phyloP scores from a whole-genome alignment of 2,888 invertebrate genomes.

The Leistus spinibarbis region DNA sequence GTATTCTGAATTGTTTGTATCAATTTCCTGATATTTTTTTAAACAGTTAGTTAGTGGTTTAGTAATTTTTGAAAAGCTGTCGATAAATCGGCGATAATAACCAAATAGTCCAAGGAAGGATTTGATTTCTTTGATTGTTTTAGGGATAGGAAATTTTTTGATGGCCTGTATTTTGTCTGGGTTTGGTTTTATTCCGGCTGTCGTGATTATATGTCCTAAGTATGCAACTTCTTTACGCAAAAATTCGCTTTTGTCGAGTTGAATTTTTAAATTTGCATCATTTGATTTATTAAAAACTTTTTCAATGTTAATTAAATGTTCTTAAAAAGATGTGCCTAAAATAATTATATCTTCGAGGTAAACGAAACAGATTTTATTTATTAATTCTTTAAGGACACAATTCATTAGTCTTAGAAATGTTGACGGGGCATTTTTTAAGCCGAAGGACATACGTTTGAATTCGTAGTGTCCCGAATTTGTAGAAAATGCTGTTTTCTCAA shows the following conservation, averaged over 20 bases:
- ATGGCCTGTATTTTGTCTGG: constrained; percentile 8
- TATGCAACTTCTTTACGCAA: not conserved
- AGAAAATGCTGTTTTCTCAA: constrained; percentile 38
- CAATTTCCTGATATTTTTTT: constrained; percentile 41
- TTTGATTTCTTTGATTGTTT: constrained; percentile 17
- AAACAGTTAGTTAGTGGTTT: constrained; percentile 42
- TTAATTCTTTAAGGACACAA: constrained; percentile 48
- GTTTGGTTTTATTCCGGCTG: not conserved
- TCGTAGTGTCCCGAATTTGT: constrained; percentile 37
- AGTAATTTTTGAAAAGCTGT: constrained; percentile 45
- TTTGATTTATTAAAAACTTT: constrained; percentile 23
- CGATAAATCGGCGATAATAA: constrained; percentile 51
- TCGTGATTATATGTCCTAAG: constrained; percentile 25
- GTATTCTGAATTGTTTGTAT: constrained; percentile 28
- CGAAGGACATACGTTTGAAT: constrained; percentile 40
- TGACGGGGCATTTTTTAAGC: constrained; percentile 39
- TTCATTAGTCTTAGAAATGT: constrained; percentile 41
- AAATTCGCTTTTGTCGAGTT: constrained; percentile 40
- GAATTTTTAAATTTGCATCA: constrained; percentile 33
- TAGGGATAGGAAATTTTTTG: constrained; percentile 7
- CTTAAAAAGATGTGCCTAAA: constrained; percentile 43
- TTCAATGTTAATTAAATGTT: constrained; percentile 31
- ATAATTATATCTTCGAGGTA: constrained; percentile 51
- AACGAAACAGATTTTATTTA: constrained; percentile 48
- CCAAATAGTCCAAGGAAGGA: constrained; percentile 44